Evolutionary conservation across 2,888 invertebrate genomes (phyloP).

Genomic region (Acrobasis suavella): DNA sequence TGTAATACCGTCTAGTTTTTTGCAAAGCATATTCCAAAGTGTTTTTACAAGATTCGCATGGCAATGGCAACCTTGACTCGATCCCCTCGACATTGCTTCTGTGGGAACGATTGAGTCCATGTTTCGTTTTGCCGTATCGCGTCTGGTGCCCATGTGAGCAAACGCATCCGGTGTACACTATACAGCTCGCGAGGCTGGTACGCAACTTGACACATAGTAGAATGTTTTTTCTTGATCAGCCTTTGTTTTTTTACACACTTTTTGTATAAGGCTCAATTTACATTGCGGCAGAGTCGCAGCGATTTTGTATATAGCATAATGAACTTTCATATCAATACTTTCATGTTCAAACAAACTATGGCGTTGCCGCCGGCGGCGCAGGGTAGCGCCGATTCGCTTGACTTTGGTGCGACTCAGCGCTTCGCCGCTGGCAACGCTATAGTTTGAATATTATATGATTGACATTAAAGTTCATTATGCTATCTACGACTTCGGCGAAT

Average conservation of each 20-base stretch:
- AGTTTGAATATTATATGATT: no score
- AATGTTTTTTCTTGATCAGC: slow-evolving; percentile 52
- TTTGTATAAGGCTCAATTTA: no score
- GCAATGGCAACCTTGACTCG: slow-evolving; percentile 73
- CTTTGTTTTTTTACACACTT: slow-evolving; percentile 32
- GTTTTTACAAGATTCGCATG: slow-evolving; percentile 72
- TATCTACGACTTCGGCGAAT: no score
- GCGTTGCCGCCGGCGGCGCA: no score
- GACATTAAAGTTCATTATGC: no score
- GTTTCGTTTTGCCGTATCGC: slow-evolving; percentile 61
- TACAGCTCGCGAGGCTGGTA: slow-evolving; percentile 47
- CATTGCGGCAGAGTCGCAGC: no score
- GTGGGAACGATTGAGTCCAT: slow-evolving; percentile 73
- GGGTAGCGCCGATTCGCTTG: no score
- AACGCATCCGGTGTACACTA: slow-evolving; percentile 65
- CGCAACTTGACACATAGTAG: slow-evolving; percentile 36
- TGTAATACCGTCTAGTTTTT: slow-evolving; percentile 63
- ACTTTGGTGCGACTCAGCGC: no score
- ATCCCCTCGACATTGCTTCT: slow-evolving; percentile 65
- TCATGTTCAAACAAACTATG: no score
- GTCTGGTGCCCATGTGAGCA: slow-evolving; percentile 78
- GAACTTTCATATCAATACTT: no score
- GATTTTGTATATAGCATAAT: no score
- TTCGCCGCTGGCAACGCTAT: no score
- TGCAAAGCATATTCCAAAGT: slow-evolving; percentile 53